These are phyloP conservation scores for Phycodurus eques DNA, from an alignment of 2,113 vertebrate species.

Conservation along the genomic window DNA sequence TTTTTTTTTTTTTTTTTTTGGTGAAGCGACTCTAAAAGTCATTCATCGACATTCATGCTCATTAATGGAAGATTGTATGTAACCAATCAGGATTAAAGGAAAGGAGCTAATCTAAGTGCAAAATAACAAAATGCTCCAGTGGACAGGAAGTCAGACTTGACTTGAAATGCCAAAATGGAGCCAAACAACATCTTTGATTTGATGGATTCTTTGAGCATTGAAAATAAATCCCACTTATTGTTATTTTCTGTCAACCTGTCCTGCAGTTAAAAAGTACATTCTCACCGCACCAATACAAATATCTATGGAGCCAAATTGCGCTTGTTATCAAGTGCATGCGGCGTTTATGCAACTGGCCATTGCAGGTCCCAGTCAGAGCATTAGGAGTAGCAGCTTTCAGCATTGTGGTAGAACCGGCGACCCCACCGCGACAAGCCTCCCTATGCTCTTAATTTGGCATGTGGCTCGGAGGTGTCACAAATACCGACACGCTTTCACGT, in stretches of 20 bases:
- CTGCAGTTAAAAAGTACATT: not conserved
- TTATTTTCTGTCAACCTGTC: not conserved
- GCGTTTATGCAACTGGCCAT: slow-evolving; percentile 13
- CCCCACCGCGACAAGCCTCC: slow-evolving; percentile 63
- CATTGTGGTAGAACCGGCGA: slow-evolving; percentile 32
- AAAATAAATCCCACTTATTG: not conserved
- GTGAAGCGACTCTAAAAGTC: not conserved
- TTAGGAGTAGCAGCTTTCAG: slow-evolving; percentile 27
- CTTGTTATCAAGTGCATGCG: not conserved
- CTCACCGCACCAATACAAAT: slow-evolving; percentile 4
- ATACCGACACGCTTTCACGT: slow-evolving; percentile 81
- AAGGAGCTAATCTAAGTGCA: slow-evolving; percentile 1
- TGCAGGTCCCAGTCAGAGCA: slow-evolving; percentile 36
- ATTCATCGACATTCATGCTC: not conserved
- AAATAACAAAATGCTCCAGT: slow-evolving; percentile 1
- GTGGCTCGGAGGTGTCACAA: slow-evolving; percentile 78
- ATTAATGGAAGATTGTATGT: not conserved
- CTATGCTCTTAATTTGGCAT: slow-evolving; percentile 73
- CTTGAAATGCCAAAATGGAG: not conserved
- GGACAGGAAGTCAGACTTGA: slow-evolving; percentile 1
- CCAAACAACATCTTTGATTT: slow-evolving; percentile 5
- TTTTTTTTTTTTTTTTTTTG: not conserved
- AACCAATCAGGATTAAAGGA: slow-evolving; percentile 1
- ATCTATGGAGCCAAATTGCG: slow-evolving; percentile 27
- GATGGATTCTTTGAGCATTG: not conserved